These are phyloP conservation scores for Drosophila melanosoma DNA, from an alignment of 2,888 invertebrate genomes.

Conservation along the genomic window DNA sequence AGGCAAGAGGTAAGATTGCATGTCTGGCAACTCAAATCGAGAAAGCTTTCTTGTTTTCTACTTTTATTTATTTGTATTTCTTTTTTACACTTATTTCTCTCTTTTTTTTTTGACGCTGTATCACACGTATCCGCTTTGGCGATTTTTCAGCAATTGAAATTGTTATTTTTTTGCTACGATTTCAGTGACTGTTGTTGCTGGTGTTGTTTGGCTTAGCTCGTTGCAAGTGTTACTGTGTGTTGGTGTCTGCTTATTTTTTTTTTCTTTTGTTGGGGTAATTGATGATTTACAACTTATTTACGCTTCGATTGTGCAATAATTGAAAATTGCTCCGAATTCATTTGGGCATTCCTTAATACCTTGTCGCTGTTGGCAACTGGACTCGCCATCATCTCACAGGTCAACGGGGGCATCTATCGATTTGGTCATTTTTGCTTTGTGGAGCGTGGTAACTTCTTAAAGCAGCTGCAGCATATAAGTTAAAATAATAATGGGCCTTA, in stretches of 20 bases:
- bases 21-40: neutral
- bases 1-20: conserved; percentile 5
- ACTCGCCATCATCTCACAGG: conserved; percentile 29
- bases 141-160: conserved; percentile 70
- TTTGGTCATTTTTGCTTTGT: conserved; percentile 28
- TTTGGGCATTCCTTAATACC: conserved; percentile 63
- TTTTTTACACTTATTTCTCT: conserved; percentile 33
- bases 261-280: conserved; percentile 60
- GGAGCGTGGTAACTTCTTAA: conserved; percentile 22
- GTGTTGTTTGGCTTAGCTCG: conserved; percentile 23
- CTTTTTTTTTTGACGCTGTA: conserved; percentile 56
- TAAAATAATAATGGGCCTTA: conserved; percentile 56
- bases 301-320: conserved; percentile 82
- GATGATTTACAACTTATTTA: conserved; percentile 83
- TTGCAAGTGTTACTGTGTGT: conserved; percentile 32
- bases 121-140: conserved; percentile 74
- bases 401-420: conserved; percentile 49
- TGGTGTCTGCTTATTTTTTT: conserved; percentile 39
- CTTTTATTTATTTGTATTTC: neutral
- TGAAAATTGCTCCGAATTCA: conserved; percentile 79
- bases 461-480: conserved; percentile 15
- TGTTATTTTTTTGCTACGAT: conserved; percentile 54
- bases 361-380: conserved; percentile 46
- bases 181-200: conserved; percentile 23
- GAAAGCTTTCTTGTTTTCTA: neutral